These are phyloP conservation scores for Hydrocynus forskahlii DNA, from an alignment of 2,797 vertebrate species.

Conservation along the genomic window DNA sequence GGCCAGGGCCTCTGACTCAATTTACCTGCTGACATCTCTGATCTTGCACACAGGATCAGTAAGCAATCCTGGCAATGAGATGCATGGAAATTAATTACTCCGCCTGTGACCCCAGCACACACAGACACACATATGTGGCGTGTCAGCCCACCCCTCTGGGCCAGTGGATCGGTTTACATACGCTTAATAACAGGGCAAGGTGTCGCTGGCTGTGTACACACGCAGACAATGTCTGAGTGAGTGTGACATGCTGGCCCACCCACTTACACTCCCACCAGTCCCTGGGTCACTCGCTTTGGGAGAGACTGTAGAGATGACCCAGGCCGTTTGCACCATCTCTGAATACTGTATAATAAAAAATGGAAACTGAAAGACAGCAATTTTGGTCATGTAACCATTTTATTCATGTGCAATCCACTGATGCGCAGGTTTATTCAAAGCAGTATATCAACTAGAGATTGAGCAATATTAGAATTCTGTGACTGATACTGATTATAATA, in stretches of 20 bases:
- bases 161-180: constrained; percentile 73
- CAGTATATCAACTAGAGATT: too few relatives aligned
- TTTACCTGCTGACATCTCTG: constrained; percentile 92
- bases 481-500: too few relatives aligned
- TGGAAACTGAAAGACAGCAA: too few relatives aligned
- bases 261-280: constrained; percentile 26
- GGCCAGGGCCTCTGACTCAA: constrained; percentile 83
- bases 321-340: not conserved
- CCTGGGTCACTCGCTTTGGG: constrained; percentile 16
- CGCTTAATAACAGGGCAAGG: constrained; percentile 65
- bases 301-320: not conserved
- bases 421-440: too few relatives aligned
- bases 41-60: constrained; percentile 87
- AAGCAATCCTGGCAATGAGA: constrained; percentile 97
- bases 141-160: constrained; percentile 50
- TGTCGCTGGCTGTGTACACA: constrained; percentile 52
- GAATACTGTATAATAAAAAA: not conserved
- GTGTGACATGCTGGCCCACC: constrained; percentile 45
- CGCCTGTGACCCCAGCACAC: constrained; percentile 64
- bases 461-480: too few relatives aligned
- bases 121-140: constrained; percentile 25
- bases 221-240: constrained; percentile 31
- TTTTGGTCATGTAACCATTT: too few relatives aligned
- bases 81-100: constrained; percentile 96
- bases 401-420: too few relatives aligned